Evolutionary conservation across 2,797 vertebrate species (phyloP).

Genomic region (Sebastes umbrosus): DNA sequence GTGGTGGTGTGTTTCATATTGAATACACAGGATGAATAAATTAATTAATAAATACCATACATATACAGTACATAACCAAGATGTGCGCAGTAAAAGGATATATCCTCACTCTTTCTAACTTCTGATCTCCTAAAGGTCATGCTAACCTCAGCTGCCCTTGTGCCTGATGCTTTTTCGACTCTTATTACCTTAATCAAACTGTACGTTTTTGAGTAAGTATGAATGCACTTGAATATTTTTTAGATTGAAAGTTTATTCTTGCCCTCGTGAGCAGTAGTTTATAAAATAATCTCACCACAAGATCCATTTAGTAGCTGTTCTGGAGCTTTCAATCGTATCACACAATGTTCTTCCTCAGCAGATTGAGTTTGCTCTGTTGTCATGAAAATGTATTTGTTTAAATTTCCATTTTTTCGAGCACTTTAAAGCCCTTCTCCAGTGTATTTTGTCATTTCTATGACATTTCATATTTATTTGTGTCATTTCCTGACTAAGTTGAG

Average conservation of each 20-base stretch:
- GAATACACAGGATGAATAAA: not conserved
- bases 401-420: not conserved
- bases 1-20: too few species aligned
- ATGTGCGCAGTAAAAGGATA: not conserved
- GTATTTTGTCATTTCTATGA: too few species aligned
- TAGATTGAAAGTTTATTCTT: not conserved
- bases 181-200: not conserved
- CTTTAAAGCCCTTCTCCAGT: not conserved
- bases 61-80: not conserved
- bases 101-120: not conserved
- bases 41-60: not conserved
- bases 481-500: too few species aligned
- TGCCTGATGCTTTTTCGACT: not conserved
- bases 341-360: not conserved
- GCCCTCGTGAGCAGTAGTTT: not conserved
- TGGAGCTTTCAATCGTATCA: not conserved
- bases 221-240: not conserved
- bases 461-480: too few species aligned
- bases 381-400: not conserved
- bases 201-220: not conserved
- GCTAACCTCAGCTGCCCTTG: not conserved
- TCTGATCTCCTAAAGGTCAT: not conserved
- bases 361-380: not conserved
- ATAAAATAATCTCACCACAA: not conserved
- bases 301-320: not conserved